Base-by-base conservation (phyloP, 37 sponge, comb jelly and placozoan genomes). In the Agelas oroides region DNA sequence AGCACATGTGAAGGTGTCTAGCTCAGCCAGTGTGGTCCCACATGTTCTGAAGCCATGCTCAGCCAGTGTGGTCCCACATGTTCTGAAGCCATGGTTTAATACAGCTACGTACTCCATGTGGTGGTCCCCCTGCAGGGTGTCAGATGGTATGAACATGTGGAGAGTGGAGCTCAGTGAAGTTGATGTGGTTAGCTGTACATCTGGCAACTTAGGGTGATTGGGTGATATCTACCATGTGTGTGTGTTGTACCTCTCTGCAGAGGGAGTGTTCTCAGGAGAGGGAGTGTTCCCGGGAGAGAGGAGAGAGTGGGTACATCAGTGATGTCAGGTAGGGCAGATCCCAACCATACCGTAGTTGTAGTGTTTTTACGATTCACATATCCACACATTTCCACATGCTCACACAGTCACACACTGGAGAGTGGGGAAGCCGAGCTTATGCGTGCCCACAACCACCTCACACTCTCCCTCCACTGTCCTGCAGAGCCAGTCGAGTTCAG, bases 101-200 rank as follows among this genome's bases (percentile, higher is more conserved):
- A n/a, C n/a, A n/a, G n/a, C n/a, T n/a, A n/a, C n/a, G n/a, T n/a
- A n/a, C n/a, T n/a, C n/a, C n/a, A n/a, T n/a, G n/a, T n/a, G n/a
- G n/a, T n/a, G n/a, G n/a, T n/a, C 70, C 30, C 31, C 35, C 1
- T 23, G n/a, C 35, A 85, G 86, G 8, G 41, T 41, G 21, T 76
- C 70, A 38, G 78, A 85, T 77, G 86, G 86, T 20, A 17, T 58
- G n/a, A 46, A 53, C 35, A 70, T 85, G 5, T 85, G 86, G 86
- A 77, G 59, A 27, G 53, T 57, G 12, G 55, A 30, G 19, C 59
- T 85, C n/a, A 59, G 41, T 35, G 86, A 85, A 58, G 41, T 57
- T 38, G 78, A 76, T 23, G 27, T 85, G 69, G 86, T 85, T 24
- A 66, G 72, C 31, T 39, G 14, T n/a, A n/a, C n/a, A n/a, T n/a